Evolutionary conservation across 2,888 invertebrate species (phyloP).

Genomic region (Aleiodes testaceus): DNA sequence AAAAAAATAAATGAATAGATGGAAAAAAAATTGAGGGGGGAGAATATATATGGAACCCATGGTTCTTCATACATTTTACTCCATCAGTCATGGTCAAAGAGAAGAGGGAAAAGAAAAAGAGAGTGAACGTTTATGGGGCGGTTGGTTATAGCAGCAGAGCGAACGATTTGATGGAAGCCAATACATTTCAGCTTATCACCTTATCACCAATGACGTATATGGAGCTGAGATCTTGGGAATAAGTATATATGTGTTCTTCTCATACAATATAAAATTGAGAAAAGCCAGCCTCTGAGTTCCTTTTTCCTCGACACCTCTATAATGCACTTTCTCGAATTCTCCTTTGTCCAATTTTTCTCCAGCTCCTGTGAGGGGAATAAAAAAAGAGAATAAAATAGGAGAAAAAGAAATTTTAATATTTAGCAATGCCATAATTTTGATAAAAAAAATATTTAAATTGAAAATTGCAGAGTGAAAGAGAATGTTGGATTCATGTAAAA

Average conservation of each 20-base stretch:
- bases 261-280: no score
- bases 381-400: not conserved
- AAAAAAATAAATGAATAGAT: not conserved
- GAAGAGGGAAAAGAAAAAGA: conserved; percentile 25
- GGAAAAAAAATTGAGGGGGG: not conserved
- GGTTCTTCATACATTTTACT: conserved; percentile 10
- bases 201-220: conserved; percentile 66
- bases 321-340: no score
- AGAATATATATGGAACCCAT: conserved; percentile 16
- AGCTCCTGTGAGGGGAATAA: no score
- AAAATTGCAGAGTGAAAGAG: not conserved
- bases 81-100: conserved; percentile 11
- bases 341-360: no score
- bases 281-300: no score
- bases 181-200: conserved; percentile 73
- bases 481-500: conserved; percentile 13
- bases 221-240: not conserved
- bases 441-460: not conserved
- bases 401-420: not conserved
- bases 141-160: conserved; percentile 67
- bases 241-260: not conserved
- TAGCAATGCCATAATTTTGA: not conserved
- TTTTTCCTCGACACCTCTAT: no score
- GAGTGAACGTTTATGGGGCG: conserved; percentile 63
- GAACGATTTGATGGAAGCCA: conserved; percentile 71